Evolutionary conservation across 2,113 vertebrate genomes (phyloP), one percentile per base, ranked within the genome.

Genomic region (Charadrius vociferus): DNA sequence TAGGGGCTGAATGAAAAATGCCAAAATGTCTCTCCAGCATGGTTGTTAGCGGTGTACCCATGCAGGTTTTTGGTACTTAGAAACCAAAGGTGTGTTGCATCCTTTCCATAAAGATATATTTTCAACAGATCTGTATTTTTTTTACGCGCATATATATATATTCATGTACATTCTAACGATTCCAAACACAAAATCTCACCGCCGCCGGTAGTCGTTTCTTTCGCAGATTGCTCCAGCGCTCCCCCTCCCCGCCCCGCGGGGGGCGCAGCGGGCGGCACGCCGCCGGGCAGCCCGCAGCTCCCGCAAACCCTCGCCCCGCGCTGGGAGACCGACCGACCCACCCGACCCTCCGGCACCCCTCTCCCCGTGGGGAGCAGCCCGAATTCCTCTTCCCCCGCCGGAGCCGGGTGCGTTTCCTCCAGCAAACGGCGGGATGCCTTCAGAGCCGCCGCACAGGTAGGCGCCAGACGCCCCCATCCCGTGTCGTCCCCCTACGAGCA

Each of bases 121-220:
- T 36, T 3, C 34, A 79, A 27, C 32, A 5, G 5, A 8, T 52
- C n/a, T 20, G 19, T 6, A 4, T 12, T 41, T 63, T 62, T 27
- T 1, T 32, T 1, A n/a, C n/a, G 2, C 1, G 3, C 18, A 11
- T 10, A 45, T 23, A 47, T 24, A 10, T 43, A 4, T 14, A 22
- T 11, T 34, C 6, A 3, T 2, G 39, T 4, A 22, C 19, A 21
- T 12, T 7, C 39, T 29, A 6, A 6, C 1, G 5, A 24, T 15
- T 18, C 73, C 56, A 12, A n/a, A n/a, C 18, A 13, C 66, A 5
- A 1, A 3, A 5, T 4, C 56, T 7, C 50, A 7, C 3, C 43
- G 5, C 1, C 37, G 3, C 39, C 0, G 30, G 8, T 1, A 12
- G 30, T 1, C 11, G 11, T 6, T 26, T 17, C 53, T 20, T 18